Base-by-base conservation (phyloP, 2,113 vertebrate genomes). In the Istiophorus platypterus region DNA sequence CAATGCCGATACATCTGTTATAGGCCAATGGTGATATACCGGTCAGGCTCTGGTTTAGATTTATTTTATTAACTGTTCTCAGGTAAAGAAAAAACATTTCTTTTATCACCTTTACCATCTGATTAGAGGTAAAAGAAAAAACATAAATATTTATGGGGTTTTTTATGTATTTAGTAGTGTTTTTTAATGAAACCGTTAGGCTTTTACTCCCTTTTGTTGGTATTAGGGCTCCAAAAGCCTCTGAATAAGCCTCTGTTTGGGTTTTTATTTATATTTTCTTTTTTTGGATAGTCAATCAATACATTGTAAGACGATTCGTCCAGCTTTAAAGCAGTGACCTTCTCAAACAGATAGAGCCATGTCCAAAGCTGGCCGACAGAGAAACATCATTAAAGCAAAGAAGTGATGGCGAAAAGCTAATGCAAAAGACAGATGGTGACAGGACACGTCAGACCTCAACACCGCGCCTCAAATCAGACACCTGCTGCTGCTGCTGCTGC, bases 301-400 rank as follows among this genome's bases (percentile, higher is more conserved):
- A 85, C 45, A 72, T 24, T 29, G 27, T 26, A n/a, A 54, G 41
- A 52, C 49, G 63, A 82, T 54, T 85, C 65, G 54, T 56, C 31
- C n/a, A 3, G 31, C 81, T 58, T 82, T 58, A 59, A 80, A 67
- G 31, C 70, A 62, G 51, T 70, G 82, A 83, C 62, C 75, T 59
- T 71, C 34, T 62, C 64, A 29, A 51, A 37, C 47, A 29, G 68
- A 66, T 29, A 31, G 22, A 79, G 42, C 29, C 69, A 42, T 27
- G 20, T 34, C 64, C n/a, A 57, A 41, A 70, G n/a, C 57, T 52
- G 18, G 42, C 47, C 7, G 18, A 67, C 42, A 39, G 8, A 4
- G 63, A 78, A 72, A 81, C 76, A 86, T 87, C 77, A 91, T 87
- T 91, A 92, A 81, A 86, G 58, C 67, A 69, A 78, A 61, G 56